A percentile compares a stretch with the other conserved stretches of the same genome.
phyloP scores from a whole-genome alignment of 2,797 vertebrate genomes.

The Tapera naevia region DNA sequence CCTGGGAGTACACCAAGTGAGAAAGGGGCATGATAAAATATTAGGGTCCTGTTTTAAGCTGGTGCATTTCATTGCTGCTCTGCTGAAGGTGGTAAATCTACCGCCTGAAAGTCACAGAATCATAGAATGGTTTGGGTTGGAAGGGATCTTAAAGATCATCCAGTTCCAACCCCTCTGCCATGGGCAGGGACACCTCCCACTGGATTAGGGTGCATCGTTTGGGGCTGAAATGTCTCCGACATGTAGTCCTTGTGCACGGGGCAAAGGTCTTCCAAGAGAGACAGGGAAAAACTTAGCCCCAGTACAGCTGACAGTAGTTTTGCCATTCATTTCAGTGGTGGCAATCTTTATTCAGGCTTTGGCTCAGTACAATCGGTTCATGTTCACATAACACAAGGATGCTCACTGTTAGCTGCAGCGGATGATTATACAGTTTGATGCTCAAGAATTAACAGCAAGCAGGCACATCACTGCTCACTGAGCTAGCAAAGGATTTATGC shows the following conservation, averaged over 20 bases:
- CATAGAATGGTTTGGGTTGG: too few relatives aligned
- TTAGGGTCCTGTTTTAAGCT: neutral
- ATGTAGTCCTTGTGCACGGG: neutral
- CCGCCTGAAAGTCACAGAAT: neutral
- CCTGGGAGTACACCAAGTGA: neutral
- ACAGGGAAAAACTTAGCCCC: neutral
- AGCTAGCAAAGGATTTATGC: conserved; percentile 42
- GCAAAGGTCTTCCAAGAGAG: neutral
- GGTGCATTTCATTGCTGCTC: neutral
- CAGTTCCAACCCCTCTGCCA: too few relatives aligned
- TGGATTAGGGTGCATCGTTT: neutral
- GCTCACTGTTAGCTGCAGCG: rapidly evolving
- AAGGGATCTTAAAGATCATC: too few relatives aligned
- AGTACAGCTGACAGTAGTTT: neutral
- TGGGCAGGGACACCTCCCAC: too few relatives aligned
- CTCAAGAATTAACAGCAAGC: conserved; percentile 16
- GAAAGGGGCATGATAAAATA: neutral
- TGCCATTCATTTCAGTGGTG: neutral
- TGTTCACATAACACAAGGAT: neutral
- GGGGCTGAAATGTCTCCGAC: neutral
- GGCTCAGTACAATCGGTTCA: neutral
- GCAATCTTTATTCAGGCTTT: neutral
- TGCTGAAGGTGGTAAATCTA: neutral
- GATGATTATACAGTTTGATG: conserved; percentile 5
- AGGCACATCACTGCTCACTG: neutral